Conservation (phyloP, 2,888 invertebrate species). For the Ethmia dodecea region DNA sequence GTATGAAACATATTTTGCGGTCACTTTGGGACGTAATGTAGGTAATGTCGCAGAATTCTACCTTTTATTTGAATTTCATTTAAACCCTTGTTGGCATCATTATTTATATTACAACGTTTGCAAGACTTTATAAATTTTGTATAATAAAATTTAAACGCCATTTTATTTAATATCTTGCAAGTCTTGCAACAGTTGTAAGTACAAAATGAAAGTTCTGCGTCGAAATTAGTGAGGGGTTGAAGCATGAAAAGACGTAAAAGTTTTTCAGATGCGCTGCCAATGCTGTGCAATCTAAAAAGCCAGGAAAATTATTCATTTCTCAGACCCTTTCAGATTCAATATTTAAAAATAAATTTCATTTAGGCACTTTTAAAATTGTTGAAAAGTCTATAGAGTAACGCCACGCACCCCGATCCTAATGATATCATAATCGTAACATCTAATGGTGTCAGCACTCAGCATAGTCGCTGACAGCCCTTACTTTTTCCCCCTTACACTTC, state of each 20-base stretch:
- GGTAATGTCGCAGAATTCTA: constrained; percentile 26
- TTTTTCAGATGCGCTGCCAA: constrained; percentile 5
- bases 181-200: not conserved
- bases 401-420: too few relatives aligned
- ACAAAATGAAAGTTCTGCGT: constrained; percentile 3
- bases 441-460: not conserved
- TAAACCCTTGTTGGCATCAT: constrained; percentile 5
- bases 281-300: too few relatives aligned
- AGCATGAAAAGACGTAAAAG: constrained; percentile 6
- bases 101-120: not conserved
- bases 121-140: not conserved
- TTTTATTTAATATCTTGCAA: not conserved
- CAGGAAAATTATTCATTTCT: too few relatives aligned
- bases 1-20: constrained; percentile 39
- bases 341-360: too few relatives aligned
- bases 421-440: not conserved
- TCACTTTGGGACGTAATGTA: constrained; percentile 29
- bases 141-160: not conserved
- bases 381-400: too few relatives aligned
- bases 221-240: constrained; percentile 4
- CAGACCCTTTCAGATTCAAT: too few relatives aligned
- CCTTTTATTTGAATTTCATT: constrained; percentile 26
- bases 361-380: too few relatives aligned
- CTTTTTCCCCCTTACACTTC: constrained; percentile 14
- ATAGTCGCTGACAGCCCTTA: constrained; percentile 5